Evolutionary conservation across 2,888 invertebrate species (phyloP).

Genomic region (Elegia similella): DNA sequence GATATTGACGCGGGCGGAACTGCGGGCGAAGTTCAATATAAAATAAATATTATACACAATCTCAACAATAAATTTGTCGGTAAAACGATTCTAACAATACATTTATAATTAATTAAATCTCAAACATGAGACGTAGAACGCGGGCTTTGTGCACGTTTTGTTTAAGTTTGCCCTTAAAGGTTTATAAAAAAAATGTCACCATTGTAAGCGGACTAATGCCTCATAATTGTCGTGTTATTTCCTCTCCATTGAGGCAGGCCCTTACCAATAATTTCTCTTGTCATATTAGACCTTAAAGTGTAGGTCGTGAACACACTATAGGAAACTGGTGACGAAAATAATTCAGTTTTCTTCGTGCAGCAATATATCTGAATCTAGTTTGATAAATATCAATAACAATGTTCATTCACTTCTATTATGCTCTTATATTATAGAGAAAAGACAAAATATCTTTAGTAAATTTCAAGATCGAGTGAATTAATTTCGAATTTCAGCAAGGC

Average conservation of each 20-base stretch:
- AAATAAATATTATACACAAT: neutral
- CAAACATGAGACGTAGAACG: constrained; percentile 37
- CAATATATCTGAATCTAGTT: neutral
- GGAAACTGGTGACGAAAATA: neutral
- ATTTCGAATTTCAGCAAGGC: too few relatives aligned
- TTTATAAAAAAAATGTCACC: constrained; percentile 65
- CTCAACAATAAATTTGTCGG: neutral
- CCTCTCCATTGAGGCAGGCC: constrained; percentile 63
- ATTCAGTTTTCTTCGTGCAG: neutral
- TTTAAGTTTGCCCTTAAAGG: constrained; percentile 52
- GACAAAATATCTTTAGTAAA: too few relatives aligned
- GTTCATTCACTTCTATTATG: too few relatives aligned
- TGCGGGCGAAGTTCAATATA: too few relatives aligned
- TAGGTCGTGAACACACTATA: constrained; percentile 41
- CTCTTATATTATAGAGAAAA: too few relatives aligned
- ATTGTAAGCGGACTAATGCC: constrained; percentile 63
- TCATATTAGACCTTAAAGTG: constrained; percentile 55
- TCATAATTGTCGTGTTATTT: constrained; percentile 74
- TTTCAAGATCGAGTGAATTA: too few relatives aligned
- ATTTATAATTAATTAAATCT: constrained; percentile 54
- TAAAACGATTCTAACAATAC: constrained; percentile 22
- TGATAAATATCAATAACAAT: too few relatives aligned
- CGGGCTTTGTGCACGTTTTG: constrained; percentile 38
- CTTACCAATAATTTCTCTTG: constrained; percentile 65
- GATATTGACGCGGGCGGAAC: too few relatives aligned